Evolutionary conservation across 1,140 invertebrate genomes (phyloP).

Genomic region (Cydia strobilella): DNA sequence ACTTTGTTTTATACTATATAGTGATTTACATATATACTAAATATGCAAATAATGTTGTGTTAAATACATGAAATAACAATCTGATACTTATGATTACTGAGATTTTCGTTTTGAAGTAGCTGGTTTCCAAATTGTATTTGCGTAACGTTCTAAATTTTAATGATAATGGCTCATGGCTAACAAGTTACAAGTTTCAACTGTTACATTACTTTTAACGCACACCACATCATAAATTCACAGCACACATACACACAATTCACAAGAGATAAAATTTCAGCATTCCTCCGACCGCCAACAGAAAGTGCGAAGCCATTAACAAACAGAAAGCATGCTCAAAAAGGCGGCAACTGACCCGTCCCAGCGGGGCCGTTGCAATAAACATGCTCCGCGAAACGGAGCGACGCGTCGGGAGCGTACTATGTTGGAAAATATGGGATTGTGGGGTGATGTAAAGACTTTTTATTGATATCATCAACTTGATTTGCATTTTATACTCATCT

Average conservation of each 20-base stretch:
- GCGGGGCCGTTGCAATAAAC: slow-evolving; percentile 46
- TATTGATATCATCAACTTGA: too few relatives aligned
- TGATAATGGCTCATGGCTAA: neutral
- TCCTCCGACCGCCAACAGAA: neutral
- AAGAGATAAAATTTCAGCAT: slow-evolving; percentile 11
- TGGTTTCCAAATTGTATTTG: too few relatives aligned
- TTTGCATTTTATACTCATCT: too few relatives aligned
- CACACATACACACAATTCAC: too few relatives aligned
- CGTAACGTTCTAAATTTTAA: too few relatives aligned
- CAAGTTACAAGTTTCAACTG: neutral
- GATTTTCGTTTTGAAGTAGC: too few relatives aligned
- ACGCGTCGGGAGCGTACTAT: neutral
- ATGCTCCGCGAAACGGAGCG: slow-evolving; percentile 32
- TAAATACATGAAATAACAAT: too few relatives aligned
- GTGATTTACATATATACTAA: too few relatives aligned
- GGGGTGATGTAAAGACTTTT: too few relatives aligned
- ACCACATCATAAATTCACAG: neutral
- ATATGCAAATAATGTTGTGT: too few relatives aligned
- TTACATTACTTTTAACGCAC: neutral
- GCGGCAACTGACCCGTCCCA: slow-evolving; percentile 40
- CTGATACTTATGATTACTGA: too few relatives aligned
- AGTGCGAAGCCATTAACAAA: slow-evolving; percentile 39
- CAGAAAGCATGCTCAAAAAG: slow-evolving; percentile 35
- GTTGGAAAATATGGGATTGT: neutral
- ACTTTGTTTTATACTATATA: too few relatives aligned